phyloP scores from a whole-genome alignment of 92 coral and sea anemone genomes.

The Umimayanthus kanabou region DNA sequence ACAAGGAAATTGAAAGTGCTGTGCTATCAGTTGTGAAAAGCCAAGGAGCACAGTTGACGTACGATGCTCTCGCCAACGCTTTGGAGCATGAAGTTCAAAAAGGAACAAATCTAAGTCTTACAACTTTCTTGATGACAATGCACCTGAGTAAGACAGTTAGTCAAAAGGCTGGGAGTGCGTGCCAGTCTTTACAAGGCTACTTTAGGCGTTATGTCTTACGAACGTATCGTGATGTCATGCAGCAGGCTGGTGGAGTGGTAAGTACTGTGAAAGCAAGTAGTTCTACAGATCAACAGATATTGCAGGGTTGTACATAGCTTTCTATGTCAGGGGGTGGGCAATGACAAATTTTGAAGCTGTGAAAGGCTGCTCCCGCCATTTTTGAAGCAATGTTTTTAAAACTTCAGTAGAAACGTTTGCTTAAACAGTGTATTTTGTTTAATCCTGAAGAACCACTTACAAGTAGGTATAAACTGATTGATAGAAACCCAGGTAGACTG shows the following conservation, averaged over 20 bases:
- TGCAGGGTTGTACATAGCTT: no score
- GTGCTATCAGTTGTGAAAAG: conserved; percentile 51
- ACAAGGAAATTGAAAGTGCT: conserved; percentile 57
- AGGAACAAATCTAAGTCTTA: conserved; percentile 65
- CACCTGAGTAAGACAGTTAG: conserved; percentile 60
- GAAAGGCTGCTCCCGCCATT: no score
- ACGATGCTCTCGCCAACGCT: conserved; percentile 61
- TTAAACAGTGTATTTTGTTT: no score
- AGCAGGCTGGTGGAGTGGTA: conserved; percentile 88
- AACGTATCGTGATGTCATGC: conserved; percentile 55
- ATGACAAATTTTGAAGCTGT: no score
- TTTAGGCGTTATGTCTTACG: conserved; percentile 66
- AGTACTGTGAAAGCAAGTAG: conserved; percentile 22
- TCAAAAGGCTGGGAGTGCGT: conserved; percentile 55
- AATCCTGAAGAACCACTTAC: no score
- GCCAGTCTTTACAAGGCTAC: conserved; percentile 34
- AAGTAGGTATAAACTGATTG: no score
- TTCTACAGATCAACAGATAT: no score
- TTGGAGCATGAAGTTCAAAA: conserved; percentile 65
- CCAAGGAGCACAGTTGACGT: conserved; percentile 66
- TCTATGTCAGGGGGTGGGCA: no score
- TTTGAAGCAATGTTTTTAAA: no score
- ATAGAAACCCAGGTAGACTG: no score
- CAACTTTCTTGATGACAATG: conserved; percentile 70
- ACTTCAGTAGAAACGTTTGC: no score